phyloP scores from a whole-genome alignment of 2,888 invertebrate genomes.

The Selenia dentaria region DNA sequence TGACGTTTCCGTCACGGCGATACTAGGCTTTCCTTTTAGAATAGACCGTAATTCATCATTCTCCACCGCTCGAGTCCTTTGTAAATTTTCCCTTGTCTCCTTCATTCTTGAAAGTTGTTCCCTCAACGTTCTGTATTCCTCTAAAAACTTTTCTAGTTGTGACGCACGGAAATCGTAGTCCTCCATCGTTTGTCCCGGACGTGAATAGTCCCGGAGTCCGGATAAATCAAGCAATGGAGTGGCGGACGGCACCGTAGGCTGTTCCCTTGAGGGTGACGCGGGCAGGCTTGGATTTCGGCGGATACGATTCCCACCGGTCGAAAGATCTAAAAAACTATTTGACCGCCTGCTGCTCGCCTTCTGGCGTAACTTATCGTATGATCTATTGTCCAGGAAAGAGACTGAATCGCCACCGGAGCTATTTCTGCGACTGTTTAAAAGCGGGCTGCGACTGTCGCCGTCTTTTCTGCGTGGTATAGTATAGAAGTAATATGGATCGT shows the following conservation, averaged over 20 bases:
- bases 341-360: conserved; percentile 82
- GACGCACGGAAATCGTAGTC: conserved; percentile 92
- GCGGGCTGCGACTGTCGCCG: conserved; percentile 90
- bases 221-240: conserved; percentile 87
- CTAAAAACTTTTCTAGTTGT: conserved; percentile 91
- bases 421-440: conserved; percentile 89
- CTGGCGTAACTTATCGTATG: conserved; percentile 60
- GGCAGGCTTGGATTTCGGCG: conserved; percentile 86
- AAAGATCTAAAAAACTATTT: conserved; percentile 89
- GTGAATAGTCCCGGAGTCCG: conserved; percentile 79
- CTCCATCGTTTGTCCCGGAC: conserved; percentile 72
- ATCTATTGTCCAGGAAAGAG: conserved; percentile 63
- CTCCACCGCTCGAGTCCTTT: conserved; percentile 71
- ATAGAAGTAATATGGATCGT: conserved; percentile 84
- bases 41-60: conserved; percentile 82
- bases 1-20: conserved; percentile 77
- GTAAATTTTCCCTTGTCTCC: conserved; percentile 89
- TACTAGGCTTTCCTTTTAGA: conserved; percentile 83
- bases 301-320: conserved; percentile 72
- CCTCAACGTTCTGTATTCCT: conserved; percentile 91
- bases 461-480: conserved; percentile 86
- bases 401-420: conserved; percentile 89
- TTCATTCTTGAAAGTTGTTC: conserved; percentile 93
- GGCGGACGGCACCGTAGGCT: conserved; percentile 75
- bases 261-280: conserved; percentile 86